Evolutionary conservation across 1,140 invertebrate genomes (phyloP).

Genomic region (Amyelois transitella): DNA sequence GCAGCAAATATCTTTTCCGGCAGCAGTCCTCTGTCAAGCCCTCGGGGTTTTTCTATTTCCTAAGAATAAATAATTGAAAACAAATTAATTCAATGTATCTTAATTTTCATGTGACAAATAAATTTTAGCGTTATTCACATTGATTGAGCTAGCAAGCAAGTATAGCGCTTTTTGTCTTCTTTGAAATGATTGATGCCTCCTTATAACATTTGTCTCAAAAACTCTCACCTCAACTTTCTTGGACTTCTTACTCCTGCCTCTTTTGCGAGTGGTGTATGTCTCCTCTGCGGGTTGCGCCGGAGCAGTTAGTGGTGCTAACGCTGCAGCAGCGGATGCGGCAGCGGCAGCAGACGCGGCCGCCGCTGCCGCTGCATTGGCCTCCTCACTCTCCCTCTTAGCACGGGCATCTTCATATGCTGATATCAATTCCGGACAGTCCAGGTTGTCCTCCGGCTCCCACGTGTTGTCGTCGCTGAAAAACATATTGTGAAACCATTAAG

Average conservation of each 20-base stretch:
- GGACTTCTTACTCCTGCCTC: conserved; percentile 42
- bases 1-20: conserved; percentile 92
- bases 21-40: conserved; percentile 85
- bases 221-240: conserved; percentile 49
- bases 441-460: conserved; percentile 83
- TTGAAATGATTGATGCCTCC: not conserved
- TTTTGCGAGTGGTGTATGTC: conserved; percentile 34
- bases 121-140: too few species aligned
- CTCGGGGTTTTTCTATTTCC: conserved; percentile 78
- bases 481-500: too few species aligned
- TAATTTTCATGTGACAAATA: too few species aligned
- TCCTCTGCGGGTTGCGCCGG: conserved; percentile 26
- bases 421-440: conserved; percentile 90
- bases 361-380: conserved; percentile 18
- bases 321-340: conserved; percentile 21
- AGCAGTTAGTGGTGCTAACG: conserved; percentile 15
- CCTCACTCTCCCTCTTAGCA: conserved; percentile 73
- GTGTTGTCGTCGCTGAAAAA: conserved; percentile 80
- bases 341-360: conserved; percentile 20
- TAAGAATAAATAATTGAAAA: conserved; percentile 23
- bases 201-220: conserved; percentile 1
- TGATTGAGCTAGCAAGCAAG: too few species aligned
- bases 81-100: too few species aligned
- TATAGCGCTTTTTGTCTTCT: too few species aligned
- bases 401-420: conserved; percentile 81